Percentiles rank a stretch among this genome's conserved stretches.
These are phyloP conservation scores for Gambelia wislizenii DNA, from an alignment of 2,797 vertebrate genomes.

Conservation along the genomic window DNA sequence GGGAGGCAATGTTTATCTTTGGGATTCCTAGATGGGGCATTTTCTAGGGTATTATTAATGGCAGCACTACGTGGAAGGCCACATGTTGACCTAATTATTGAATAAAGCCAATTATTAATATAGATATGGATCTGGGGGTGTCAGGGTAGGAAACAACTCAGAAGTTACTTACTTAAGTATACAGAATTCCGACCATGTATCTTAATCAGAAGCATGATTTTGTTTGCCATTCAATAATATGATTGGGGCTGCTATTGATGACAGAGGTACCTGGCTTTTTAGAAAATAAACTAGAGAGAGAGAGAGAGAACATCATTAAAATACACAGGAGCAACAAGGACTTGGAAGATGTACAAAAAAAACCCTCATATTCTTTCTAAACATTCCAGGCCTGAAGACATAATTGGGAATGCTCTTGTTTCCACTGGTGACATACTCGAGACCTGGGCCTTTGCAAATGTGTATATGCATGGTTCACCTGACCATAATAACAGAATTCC, in stretches of 20 bases:
- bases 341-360: not conserved
- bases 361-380: not conserved
- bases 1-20: too few relatives aligned
- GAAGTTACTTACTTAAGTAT: too few relatives aligned
- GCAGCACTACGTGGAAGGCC: too few relatives aligned
- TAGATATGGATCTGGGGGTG: too few relatives aligned
- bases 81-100: too few relatives aligned
- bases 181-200: too few relatives aligned
- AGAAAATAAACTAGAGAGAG: not conserved
- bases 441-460: not conserved
- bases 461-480: not conserved
- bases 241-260: not conserved
- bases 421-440: not conserved
- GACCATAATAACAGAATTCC: not conserved
- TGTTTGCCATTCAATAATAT: not conserved
- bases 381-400: not conserved
- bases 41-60: too few relatives aligned
- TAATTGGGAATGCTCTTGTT: not conserved
- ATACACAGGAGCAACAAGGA: not conserved
- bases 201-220: not conserved
- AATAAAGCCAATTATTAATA: too few relatives aligned
- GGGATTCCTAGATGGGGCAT: too few relatives aligned
- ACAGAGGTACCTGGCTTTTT: not conserved
- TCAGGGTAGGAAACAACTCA: too few relatives aligned
- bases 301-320: not conserved